A percentile compares a stretch with the other conserved stretches of the same genome.
phyloP scores from a whole-genome alignment of 2,113 vertebrate species.

The Sterrhoptilus dennistouni region DNA sequence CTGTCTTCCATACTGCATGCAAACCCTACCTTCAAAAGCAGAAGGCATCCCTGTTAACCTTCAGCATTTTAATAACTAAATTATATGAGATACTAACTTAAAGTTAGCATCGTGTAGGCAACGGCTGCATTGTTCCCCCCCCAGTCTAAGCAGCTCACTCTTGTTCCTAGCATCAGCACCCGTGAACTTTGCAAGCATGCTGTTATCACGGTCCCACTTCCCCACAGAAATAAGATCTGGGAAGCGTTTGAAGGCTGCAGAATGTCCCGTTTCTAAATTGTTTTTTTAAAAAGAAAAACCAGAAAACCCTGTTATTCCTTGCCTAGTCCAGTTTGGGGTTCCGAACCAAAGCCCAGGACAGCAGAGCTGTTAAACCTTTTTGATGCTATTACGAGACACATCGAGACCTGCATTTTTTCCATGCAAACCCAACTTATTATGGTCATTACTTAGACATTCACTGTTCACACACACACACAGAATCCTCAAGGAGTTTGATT shows the following conservation, averaged over 20 bases:
- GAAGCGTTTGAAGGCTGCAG: not conserved
- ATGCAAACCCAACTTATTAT: not conserved
- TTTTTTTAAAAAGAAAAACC: not conserved
- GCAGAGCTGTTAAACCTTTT: not conserved
- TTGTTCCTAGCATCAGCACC: not conserved
- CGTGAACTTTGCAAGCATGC: not conserved
- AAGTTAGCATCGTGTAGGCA: not conserved
- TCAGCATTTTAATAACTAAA: not conserved
- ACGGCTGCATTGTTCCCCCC: not conserved
- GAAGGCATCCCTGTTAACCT: not conserved
- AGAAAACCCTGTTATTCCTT: not conserved
- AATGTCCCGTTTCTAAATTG: not conserved
- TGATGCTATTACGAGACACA: not conserved
- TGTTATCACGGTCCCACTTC: not conserved
- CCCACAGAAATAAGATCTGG: not conserved
- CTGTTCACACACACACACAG: not conserved
- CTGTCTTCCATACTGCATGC: not conserved
- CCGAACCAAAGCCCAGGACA: not conserved
- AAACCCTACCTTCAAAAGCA: not conserved
- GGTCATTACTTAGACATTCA: not conserved
- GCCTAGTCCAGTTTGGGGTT: not conserved
- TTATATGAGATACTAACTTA: not conserved
- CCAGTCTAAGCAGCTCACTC: not conserved
- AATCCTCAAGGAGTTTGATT: not conserved
- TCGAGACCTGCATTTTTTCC: not conserved